Evolutionary conservation across 2,888 invertebrate species (phyloP), one percentile per base, ranked within the genome.

Genomic region (Nomada lathburiana): DNA sequence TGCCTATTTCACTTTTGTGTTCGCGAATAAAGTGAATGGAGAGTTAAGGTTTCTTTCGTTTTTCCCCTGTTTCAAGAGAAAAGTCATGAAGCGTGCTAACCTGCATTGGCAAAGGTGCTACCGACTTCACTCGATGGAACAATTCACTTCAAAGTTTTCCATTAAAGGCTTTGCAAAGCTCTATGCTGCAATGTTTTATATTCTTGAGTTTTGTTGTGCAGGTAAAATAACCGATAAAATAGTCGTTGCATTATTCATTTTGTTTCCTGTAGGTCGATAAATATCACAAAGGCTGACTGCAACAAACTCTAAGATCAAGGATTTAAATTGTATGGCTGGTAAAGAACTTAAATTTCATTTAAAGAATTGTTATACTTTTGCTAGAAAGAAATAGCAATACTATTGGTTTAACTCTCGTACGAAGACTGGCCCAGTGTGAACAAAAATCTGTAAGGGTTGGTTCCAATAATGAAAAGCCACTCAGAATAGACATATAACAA

Each of bases 91-190:
- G 23, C 47, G 13, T 44, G 26, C 60, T 36, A 16, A 20, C 18
- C 53, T 29, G 60, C 53, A 52, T 10, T 36, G 68, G 26, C 26
- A 52, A 62, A 62, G 47, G 55, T 63, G 55, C 11, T 47, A 55
- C 44, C n/a, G 62, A 76, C 64, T 76, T 76, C 42, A 0, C 26
- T 20, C 64, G 26, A 65, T 42, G 53, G 55, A 70, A 70, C 63
- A 53, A 60, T 75, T 62, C 53, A 23, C 60, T 50, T 80, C 71
- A 67, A 80, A 80, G 65, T 62, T 76, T 76, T 63, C 76, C 67
- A 64, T 76, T 71, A 62, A 65, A 80, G 63, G 62, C 71, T 57
- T 80, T 52, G 52, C 47, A 44, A 68, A 71, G 47, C 69, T 59
- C 78, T 29, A 23, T 5, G 47, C 53, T 20, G 23, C 23, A 23